These are phyloP conservation scores for Lissocephala sabroskyi DNA, from an alignment of 2,888 invertebrate genomes.

Conservation along the genomic window DNA sequence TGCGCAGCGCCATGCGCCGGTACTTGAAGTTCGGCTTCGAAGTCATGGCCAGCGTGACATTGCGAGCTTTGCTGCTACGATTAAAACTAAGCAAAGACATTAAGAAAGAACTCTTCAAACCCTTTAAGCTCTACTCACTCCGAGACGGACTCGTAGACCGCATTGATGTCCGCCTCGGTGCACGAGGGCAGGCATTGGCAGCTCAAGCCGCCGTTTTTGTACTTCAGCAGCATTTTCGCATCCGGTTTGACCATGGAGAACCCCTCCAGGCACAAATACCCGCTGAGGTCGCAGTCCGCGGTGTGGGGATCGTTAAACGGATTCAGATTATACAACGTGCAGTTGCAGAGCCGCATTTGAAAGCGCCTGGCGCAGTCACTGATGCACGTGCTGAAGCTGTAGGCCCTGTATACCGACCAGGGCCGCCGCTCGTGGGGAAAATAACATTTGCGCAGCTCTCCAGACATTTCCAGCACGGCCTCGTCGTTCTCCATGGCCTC, in stretches of 20 bases:
- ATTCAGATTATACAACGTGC: constrained; percentile 79
- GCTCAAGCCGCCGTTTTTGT: constrained; percentile 21
- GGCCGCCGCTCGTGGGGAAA: constrained; percentile 78
- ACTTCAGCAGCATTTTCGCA: constrained; percentile 72
- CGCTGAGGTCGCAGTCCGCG: constrained; percentile 75
- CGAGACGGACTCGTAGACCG: constrained; percentile 55
- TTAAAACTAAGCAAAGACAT: constrained; percentile 11
- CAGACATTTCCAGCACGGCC: constrained; percentile 75
- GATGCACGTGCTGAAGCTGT: constrained; percentile 82
- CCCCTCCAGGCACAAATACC: constrained; percentile 76
- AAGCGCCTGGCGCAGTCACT: constrained; percentile 78
- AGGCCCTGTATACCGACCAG: constrained; percentile 76
- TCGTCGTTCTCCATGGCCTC: constrained; percentile 79
- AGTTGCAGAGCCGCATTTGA: constrained; percentile 77
- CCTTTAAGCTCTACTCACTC: constrained; percentile 22
- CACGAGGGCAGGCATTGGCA: constrained; percentile 82
- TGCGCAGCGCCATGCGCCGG: constrained; percentile 73
- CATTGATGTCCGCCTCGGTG: constrained; percentile 78
- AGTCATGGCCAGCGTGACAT: constrained; percentile 48
- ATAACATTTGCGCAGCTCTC: constrained; percentile 79
- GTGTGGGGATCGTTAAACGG: constrained; percentile 66
- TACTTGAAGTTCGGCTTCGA: constrained; percentile 71
- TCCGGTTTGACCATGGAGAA: constrained; percentile 56
- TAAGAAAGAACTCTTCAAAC: neutral
- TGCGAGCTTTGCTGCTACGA: constrained; percentile 33